Evolutionary conservation across 2,113 vertebrate species (phyloP).

Genomic region (Ceratotherium simum): DNA sequence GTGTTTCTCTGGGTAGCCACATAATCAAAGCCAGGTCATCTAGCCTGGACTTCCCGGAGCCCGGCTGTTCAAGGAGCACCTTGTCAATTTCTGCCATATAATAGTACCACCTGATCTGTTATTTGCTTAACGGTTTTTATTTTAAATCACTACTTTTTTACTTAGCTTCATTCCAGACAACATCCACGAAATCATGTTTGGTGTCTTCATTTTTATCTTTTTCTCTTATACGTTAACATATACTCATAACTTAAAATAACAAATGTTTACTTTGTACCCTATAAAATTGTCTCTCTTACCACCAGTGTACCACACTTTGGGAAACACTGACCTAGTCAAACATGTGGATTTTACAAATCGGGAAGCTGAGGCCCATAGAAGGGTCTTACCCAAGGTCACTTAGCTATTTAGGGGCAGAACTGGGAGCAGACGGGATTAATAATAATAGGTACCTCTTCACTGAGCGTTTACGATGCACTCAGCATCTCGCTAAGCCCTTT

Average conservation of each 20-base stretch:
- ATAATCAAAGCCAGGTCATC: conserved; percentile 64
- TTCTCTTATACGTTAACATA: background rate
- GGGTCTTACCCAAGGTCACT: background rate
- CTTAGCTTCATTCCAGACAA: background rate
- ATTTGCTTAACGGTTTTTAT: background rate
- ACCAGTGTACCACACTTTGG: background rate
- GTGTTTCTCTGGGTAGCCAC: background rate
- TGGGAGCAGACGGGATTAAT: background rate
- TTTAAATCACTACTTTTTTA: conserved; percentile 23
- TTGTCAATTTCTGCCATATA: background rate
- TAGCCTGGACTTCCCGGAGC: background rate
- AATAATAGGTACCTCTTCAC: background rate
- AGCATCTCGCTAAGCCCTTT: background rate
- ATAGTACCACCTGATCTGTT: background rate
- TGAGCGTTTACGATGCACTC: background rate
- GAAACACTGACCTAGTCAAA: background rate
- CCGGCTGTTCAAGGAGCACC: background rate
- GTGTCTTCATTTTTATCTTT: background rate
- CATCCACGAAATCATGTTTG: background rate
- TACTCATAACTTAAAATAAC: background rate
- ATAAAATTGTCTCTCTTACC: background rate
- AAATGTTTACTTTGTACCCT: background rate
- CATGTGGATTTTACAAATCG: background rate
- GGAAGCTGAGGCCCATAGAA: background rate
- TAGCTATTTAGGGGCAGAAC: background rate